Conservation (phyloP, 2,113 vertebrate species). For the Oncorhynchus gorbuscha region DNA sequence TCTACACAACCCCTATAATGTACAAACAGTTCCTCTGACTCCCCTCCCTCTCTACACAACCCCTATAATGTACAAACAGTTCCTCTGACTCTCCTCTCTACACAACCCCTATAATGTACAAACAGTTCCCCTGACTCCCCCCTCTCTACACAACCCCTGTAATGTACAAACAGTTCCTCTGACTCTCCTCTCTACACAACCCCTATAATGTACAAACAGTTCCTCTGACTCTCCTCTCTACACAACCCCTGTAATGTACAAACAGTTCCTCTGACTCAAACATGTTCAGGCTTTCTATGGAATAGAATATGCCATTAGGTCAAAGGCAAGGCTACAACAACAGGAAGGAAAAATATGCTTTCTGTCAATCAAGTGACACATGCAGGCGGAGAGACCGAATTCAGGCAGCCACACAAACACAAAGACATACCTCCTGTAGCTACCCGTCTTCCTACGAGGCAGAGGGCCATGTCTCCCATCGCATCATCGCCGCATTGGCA, state of each 20-base stretch:
- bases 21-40: no score
- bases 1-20: background rate
- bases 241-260: no score
- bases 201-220: no score
- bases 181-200: no score
- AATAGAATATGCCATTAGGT: background rate
- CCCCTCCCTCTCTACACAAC: background rate
- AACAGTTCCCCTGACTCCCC: background rate
- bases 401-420: background rate
- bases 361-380: background rate
- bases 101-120: no score
- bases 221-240: no score
- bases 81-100: background rate
- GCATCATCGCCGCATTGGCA: background rate
- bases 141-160: background rate
- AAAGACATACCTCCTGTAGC: background rate
- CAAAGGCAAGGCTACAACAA: background rate
- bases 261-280: background rate
- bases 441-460: background rate
- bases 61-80: background rate
- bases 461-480: background rate
- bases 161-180: no score
- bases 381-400: slow-evolving; percentile 26
- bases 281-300: background rate
- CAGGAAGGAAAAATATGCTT: background rate